Conservation (phyloP, 2,113 vertebrate species). For the Strix uralensis region DNA sequence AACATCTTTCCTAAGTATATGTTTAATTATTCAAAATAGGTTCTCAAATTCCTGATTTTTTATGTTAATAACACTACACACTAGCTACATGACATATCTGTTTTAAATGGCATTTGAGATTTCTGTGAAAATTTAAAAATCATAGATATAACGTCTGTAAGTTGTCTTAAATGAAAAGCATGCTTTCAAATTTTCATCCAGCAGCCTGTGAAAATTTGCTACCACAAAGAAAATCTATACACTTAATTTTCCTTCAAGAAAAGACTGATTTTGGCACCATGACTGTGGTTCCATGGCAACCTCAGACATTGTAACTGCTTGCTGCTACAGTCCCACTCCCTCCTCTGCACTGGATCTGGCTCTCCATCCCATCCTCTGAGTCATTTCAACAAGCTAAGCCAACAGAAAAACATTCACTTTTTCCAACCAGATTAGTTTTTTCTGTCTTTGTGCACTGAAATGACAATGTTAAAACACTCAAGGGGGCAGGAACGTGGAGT, state of each 20-base stretch:
- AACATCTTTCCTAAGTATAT: not conserved
- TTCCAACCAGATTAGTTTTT: not conserved
- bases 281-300: conserved; percentile 23
- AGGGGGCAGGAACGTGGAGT: not conserved
- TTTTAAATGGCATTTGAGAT: not conserved
- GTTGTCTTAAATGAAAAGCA: not conserved
- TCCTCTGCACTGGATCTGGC: not conserved
- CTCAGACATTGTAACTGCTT: not conserved
- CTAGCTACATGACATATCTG: not conserved
- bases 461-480: not conserved
- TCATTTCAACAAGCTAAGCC: not conserved
- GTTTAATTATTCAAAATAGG: not conserved
- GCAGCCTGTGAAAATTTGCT: not conserved
- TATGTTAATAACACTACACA: not conserved
- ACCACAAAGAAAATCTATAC: not conserved
- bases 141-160: not conserved
- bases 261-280: not conserved
- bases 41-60: not conserved
- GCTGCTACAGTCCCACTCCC: not conserved
- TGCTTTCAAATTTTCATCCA: not conserved
- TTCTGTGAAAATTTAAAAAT: not conserved
- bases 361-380: not conserved
- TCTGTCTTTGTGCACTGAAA: not conserved
- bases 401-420: not conserved
- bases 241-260: not conserved